phyloP scores from a whole-genome alignment of 2,797 vertebrate species.

The Manis pentadactyla region DNA sequence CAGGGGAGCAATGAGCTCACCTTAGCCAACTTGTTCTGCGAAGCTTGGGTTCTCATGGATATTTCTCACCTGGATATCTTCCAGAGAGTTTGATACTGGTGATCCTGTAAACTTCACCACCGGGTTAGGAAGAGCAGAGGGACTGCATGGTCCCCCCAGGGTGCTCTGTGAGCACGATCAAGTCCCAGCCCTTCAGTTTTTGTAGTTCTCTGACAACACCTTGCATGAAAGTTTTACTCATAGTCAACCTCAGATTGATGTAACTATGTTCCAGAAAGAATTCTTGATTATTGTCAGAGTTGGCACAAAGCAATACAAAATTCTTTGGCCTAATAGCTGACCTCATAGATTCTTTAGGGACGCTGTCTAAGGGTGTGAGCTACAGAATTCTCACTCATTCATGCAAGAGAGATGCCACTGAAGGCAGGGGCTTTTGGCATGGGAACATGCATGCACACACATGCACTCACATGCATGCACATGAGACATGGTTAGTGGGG shows the following conservation, averaged over 20 bases:
- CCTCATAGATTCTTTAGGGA: neutral
- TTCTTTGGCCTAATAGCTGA: neutral
- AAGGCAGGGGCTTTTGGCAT: neutral
- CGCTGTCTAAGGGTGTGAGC: fast-evolving
- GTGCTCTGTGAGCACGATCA: fast-evolving
- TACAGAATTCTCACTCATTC: neutral
- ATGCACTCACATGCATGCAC: too few relatives aligned
- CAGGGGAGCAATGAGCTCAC: fast-evolving
- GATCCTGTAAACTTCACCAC: neutral
- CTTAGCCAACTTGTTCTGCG: neutral
- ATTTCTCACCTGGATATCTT: neutral
- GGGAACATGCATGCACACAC: too few relatives aligned
- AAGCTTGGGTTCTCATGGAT: neutral
- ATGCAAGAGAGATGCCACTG: neutral
- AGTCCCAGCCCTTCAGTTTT: neutral
- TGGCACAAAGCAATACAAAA: neutral
- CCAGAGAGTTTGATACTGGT: too few relatives aligned
- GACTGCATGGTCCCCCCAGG: fast-evolving
- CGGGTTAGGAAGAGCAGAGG: too few relatives aligned
- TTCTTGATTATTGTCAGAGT: neutral
- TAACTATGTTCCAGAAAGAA: neutral
- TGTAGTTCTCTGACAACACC: neutral
- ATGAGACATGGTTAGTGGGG: fast-evolving
- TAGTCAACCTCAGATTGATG: neutral
- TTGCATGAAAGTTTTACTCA: neutral